These are phyloP conservation scores for Dunckerocampus dactyliophorus DNA, from an alignment of 2,113 vertebrate species.

Conservation along the genomic window DNA sequence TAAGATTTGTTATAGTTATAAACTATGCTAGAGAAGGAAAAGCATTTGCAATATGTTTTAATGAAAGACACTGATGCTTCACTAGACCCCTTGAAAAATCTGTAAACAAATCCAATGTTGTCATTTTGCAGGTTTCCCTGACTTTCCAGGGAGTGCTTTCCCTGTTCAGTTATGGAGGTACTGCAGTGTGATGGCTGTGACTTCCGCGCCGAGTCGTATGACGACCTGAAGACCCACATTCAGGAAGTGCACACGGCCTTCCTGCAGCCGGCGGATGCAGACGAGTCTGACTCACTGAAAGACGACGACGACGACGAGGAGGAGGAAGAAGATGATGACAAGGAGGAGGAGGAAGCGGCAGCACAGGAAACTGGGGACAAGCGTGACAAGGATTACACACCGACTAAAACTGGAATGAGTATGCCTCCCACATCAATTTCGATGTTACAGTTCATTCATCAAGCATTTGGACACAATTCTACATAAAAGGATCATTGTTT, in stretches of 20 bases:
- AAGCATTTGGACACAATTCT: slow-evolving; percentile 16
- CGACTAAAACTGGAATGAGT: slow-evolving; percentile 85
- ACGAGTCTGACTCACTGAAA: slow-evolving; percentile 71
- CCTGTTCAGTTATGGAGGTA: slow-evolving; percentile 85
- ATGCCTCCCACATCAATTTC: slow-evolving; percentile 39
- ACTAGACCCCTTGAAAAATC: background rate
- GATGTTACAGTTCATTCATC: slow-evolving; percentile 37
- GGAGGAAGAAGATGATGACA: slow-evolving; percentile 67
- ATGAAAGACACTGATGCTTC: background rate
- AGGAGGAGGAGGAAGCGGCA: background rate
- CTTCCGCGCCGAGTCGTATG: slow-evolving; percentile 92
- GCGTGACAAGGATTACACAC: slow-evolving; percentile 82
- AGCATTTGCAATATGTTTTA: too few species aligned
- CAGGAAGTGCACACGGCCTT: slow-evolving; percentile 97
- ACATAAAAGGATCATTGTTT: slow-evolving; percentile 2
- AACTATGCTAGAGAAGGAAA: too few species aligned
- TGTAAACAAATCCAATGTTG: slow-evolving; percentile 4
- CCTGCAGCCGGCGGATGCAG: slow-evolving; percentile 91
- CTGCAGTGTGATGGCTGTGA: slow-evolving; percentile 98
- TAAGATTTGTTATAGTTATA: too few species aligned
- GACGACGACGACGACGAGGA: slow-evolving; percentile 82
- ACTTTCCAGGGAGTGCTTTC: slow-evolving; percentile 81
- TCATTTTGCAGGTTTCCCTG: slow-evolving; percentile 78
- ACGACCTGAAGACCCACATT: slow-evolving; percentile 94
- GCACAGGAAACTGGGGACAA: slow-evolving; percentile 59